Evolutionary conservation across 1,140 invertebrate genomes (phyloP).

Genomic region (Choristoneura fumiferana): DNA sequence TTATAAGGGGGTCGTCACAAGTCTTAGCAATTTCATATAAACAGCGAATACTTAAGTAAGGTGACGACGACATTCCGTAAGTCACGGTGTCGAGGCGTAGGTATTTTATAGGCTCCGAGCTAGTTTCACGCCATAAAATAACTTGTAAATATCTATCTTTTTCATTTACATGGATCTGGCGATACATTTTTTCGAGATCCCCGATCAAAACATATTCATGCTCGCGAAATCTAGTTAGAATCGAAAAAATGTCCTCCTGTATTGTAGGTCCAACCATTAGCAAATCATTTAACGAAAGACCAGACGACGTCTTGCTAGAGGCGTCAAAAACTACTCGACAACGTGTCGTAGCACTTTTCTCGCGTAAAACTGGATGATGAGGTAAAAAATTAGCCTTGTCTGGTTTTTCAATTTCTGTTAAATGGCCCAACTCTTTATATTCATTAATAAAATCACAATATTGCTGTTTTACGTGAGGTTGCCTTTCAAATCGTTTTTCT

Average conservation of each 20-base stretch:
- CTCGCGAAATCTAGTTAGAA: background rate
- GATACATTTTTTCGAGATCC: conserved; percentile 3
- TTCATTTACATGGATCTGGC: no score
- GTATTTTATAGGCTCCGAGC: no score
- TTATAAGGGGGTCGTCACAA: no score
- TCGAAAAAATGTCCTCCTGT: background rate
- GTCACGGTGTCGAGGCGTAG: no score
- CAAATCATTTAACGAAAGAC: background rate
- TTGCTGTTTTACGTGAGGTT: background rate
- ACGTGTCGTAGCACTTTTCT: background rate
- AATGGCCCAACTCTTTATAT: background rate
- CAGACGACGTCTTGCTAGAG: background rate
- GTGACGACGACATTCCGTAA: no score
- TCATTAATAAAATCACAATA: background rate
- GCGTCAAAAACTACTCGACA: conserved; percentile 7
- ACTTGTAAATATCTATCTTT: no score
- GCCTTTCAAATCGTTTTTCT: no score
- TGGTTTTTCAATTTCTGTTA: background rate
- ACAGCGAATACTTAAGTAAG: no score
- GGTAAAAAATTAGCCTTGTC: background rate
- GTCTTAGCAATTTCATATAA: no score
- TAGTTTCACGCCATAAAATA: no score
- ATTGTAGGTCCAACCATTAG: background rate
- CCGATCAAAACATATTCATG: background rate
- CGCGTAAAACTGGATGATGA: background rate